phyloP scores from a whole-genome alignment of 1,140 invertebrate genomes.

The Agraylea sexmaculata region DNA sequence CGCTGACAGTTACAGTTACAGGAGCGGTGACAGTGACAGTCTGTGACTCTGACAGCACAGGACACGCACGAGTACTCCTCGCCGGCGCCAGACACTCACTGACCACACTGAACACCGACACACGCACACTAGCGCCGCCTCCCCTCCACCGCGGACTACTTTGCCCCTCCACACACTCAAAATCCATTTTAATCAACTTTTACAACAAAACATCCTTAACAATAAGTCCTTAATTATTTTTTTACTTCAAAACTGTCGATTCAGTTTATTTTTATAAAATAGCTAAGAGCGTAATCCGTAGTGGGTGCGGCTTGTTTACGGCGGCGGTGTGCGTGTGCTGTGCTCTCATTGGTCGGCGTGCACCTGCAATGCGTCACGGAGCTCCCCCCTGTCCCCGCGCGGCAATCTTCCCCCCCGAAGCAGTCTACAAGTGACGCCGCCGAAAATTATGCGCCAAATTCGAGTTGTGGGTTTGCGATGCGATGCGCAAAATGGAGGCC shows the following conservation, averaged over 20 bases:
- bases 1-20: no score
- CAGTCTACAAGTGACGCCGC: conserved; percentile 12
- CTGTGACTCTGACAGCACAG: conserved; percentile 40
- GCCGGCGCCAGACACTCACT: conserved; percentile 33
- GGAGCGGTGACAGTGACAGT: conserved; percentile 43
- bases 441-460: conserved; percentile 20
- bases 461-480: no score
- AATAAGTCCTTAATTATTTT: no score
- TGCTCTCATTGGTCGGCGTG: conserved; percentile 55
- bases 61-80: conserved; percentile 42
- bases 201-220: no score
- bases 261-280: conserved; percentile 42
- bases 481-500: no score
- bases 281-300: no score
- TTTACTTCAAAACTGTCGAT: conserved; percentile 35
- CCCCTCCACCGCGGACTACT: conserved; percentile 19
- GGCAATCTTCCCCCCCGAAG: conserved; percentile 21
- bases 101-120: conserved; percentile 31
- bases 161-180: no score
- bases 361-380: conserved; percentile 72
- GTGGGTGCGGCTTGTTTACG: conserved; percentile 40
- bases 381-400: conserved; percentile 24
- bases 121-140: conserved; percentile 27
- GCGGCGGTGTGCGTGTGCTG: conserved; percentile 46
- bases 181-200: no score